phyloP scores from a whole-genome alignment of 2,888 invertebrate genomes.

The Lasioglossum morio region DNA sequence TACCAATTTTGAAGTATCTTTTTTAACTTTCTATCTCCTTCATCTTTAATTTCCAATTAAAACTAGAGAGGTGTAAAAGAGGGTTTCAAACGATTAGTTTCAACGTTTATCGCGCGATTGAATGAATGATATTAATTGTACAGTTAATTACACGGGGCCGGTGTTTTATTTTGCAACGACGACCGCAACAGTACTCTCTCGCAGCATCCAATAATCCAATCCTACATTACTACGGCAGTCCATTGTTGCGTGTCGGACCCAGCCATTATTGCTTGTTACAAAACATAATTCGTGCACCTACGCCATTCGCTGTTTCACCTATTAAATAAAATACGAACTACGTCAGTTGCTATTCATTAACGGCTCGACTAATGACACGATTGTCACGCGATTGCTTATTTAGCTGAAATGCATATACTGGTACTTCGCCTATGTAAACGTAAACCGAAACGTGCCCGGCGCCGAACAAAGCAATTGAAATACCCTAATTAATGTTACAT shows the following conservation, averaged over 20 bases:
- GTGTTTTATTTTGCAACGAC: conserved; percentile 77
- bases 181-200: conserved; percentile 60
- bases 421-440: conserved; percentile 9
- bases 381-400: conserved; percentile 79
- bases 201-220: conserved; percentile 80
- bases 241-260: conserved; percentile 68
- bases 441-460: background rate
- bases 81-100: conserved; percentile 46
- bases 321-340: conserved; percentile 82
- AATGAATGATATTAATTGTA: conserved; percentile 76
- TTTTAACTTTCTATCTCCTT: background rate
- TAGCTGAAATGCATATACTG: conserved; percentile 59
- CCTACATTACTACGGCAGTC: conserved; percentile 74
- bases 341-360: conserved; percentile 82
- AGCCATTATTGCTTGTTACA: conserved; percentile 80
- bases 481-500: conserved; percentile 72
- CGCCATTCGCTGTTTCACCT: conserved; percentile 76
- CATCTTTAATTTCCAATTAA: background rate
- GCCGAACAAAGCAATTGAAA: conserved; percentile 12
- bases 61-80: background rate
- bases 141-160: conserved; percentile 79
- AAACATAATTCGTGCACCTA: conserved; percentile 77
- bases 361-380: conserved; percentile 78
- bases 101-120: conserved; percentile 67
- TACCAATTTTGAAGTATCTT: background rate